A percentile compares a stretch with the other conserved stretches of the same genome.
phyloP scores from a whole-genome alignment of 2,888 invertebrate genomes.

The Halocaridina rubra region DNA sequence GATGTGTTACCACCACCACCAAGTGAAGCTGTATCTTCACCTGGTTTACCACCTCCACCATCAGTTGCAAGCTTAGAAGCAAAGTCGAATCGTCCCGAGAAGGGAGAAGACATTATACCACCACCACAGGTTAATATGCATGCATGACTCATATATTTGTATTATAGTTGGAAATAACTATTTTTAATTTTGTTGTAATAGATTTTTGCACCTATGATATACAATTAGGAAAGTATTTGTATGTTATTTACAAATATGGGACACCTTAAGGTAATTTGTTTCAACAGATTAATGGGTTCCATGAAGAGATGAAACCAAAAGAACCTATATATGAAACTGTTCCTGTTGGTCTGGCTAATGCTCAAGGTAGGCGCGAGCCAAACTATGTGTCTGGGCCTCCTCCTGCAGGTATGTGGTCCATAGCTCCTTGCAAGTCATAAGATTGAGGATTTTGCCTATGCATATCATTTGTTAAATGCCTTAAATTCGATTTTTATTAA shows the following conservation, averaged over 20 bases:
- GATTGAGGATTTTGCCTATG: no score
- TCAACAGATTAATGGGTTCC: slow-evolving; percentile 43
- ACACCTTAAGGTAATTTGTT: neutral
- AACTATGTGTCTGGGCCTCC: slow-evolving; percentile 62
- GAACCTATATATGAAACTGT: slow-evolving; percentile 88
- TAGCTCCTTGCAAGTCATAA: no score
- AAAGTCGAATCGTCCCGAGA: slow-evolving; percentile 17
- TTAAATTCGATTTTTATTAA: no score
- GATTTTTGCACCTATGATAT: no score
- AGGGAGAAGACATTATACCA: slow-evolving; percentile 46
- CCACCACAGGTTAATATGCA: slow-evolving; percentile 56
- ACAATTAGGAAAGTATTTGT: no score
- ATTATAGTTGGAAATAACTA: no score
- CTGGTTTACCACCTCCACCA: slow-evolving; percentile 65
- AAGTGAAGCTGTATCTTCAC: slow-evolving; percentile 14
- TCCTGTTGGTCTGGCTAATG: slow-evolving; percentile 51
- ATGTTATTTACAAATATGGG: no score
- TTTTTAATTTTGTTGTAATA: no score
- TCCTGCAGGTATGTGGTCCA: slow-evolving; percentile 56
- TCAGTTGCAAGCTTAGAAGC: neutral
- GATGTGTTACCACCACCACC: slow-evolving; percentile 65
- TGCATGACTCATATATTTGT: no score
- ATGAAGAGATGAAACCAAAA: slow-evolving; percentile 61
- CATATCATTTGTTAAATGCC: no score
- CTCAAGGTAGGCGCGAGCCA: slow-evolving; percentile 47